Evolutionary conservation across 2,113 vertebrate species (phyloP), one percentile per base, ranked within the genome.

Genomic region (Chaenogobius annularis): DNA sequence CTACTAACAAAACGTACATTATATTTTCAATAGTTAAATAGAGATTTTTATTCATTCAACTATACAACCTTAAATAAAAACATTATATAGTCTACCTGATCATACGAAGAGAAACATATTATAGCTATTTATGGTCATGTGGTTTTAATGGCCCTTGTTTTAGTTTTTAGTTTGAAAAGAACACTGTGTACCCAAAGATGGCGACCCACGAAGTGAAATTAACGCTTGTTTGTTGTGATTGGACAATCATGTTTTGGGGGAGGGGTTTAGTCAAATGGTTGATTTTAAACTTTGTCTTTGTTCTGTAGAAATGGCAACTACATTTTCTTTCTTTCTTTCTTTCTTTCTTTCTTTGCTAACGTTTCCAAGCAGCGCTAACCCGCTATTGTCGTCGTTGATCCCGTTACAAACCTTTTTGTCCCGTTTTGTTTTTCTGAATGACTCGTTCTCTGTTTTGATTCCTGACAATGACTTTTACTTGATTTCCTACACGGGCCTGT

Each of bases 401-500:
- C 48, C 59, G 40, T 69, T 62, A 2, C 37, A 9, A 68, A 17
- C 74, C 82, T 79, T 10, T 85, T 87, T 84, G 72, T 31, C 26
- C 26, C 26, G 84, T 88, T 84, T 73, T 8, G 5, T 78, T 82
- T 87, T 56, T 68, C 86, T 70, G 56, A 48, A 31, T 55, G 20
- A 63, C 59, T 72, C 52, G 43, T 69, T 81, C 69, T 40, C 22
- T 17, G 22, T 43, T 75, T 81, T 56, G 13, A 78, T 72, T 74
- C 72, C 77, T 83, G 69, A 75, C 26, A 80, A 76, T 69, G 81
- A 75, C 75, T 81, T 83, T 83, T 54, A 78, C 59, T 65, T 66
- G 26, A 72, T 83, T 83, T 78, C 70, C 73, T 58, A 12, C 35
- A 73, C 47, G 68, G 89, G 80, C 83, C 78, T 70, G 69, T 88